A percentile compares a stretch with the other conserved stretches of the same genome.
Conservation (phyloP, 2,888 invertebrate species). For the Pyrrhosoma nymphula region DNA sequence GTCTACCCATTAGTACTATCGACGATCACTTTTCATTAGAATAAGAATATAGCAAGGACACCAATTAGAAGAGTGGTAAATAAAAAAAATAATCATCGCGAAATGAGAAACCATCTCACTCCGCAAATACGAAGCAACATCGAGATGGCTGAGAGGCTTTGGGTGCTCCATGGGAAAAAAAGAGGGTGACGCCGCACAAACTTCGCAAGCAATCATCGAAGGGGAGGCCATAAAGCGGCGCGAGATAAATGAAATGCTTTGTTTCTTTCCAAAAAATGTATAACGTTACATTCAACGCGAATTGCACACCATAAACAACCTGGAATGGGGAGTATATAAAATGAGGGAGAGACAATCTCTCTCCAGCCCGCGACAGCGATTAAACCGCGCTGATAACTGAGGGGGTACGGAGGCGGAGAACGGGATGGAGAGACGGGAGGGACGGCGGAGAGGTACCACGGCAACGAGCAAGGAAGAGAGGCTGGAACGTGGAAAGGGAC, state of each 20-base stretch:
- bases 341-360: neutral
- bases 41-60: neutral
- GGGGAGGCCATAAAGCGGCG: neutral
- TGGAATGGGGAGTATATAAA: neutral
- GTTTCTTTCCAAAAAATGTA: neutral
- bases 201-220: neutral
- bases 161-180: neutral
- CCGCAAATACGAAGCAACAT: neutral
- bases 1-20: too few species aligned
- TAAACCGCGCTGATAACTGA: neutral
- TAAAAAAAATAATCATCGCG: neutral
- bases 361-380: neutral
- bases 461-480: neutral
- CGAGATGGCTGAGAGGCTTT: neutral
- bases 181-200: neutral
- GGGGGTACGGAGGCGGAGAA: too few species aligned
- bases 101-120: neutral
- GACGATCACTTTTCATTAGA: too few species aligned
- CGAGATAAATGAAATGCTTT: neutral
- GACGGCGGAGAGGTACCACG: neutral
- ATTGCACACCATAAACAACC: constrained; percentile 3
- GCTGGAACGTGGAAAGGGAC: neutral
- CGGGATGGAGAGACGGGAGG: neutral
- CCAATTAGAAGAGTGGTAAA: neutral
- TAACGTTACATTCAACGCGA: neutral